These are phyloP conservation scores for Argyresthia goedartella DNA, from an alignment of 2,888 invertebrate species.

Conservation along the genomic window DNA sequence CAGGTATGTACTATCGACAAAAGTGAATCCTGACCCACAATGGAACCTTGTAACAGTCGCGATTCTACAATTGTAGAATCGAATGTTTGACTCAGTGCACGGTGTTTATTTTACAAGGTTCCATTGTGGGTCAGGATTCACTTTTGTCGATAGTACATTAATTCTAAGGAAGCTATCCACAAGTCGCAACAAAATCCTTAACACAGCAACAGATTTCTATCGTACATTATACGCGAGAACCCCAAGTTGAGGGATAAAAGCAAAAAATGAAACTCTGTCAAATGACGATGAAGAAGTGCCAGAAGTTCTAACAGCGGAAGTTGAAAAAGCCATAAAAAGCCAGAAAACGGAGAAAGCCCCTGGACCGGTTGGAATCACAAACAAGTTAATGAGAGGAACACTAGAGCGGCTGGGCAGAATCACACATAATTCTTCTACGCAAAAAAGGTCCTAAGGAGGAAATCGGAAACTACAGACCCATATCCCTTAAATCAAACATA, in stretches of 20 bases:
- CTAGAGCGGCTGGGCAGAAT: conserved; percentile 10
- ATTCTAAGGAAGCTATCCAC: too few relatives aligned
- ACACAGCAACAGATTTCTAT: background rate
- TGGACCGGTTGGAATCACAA: conserved; percentile 14
- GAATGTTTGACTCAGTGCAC: too few relatives aligned
- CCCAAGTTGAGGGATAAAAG: too few relatives aligned
- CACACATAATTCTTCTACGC: conserved; percentile 15
- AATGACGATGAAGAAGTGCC: background rate
- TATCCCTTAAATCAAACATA: background rate
- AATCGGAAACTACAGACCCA: conserved; percentile 14
- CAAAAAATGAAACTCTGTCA: background rate
- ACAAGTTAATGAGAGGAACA: conserved; percentile 14
- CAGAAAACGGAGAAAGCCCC: background rate
- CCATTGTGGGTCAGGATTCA: too few relatives aligned
- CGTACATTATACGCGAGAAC: background rate
- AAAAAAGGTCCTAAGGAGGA: conserved; percentile 12
- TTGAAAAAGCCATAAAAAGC: background rate
- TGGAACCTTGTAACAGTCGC: too few relatives aligned
- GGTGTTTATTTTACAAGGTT: too few relatives aligned
- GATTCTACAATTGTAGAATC: too few relatives aligned
- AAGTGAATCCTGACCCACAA: too few relatives aligned
- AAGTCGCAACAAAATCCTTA: background rate
- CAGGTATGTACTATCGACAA: too few relatives aligned
- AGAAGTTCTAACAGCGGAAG: background rate
- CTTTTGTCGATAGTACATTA: too few relatives aligned